Evolutionary conservation across 2,888 invertebrate species (phyloP).

Genomic region (Drosophila mettleri): DNA sequence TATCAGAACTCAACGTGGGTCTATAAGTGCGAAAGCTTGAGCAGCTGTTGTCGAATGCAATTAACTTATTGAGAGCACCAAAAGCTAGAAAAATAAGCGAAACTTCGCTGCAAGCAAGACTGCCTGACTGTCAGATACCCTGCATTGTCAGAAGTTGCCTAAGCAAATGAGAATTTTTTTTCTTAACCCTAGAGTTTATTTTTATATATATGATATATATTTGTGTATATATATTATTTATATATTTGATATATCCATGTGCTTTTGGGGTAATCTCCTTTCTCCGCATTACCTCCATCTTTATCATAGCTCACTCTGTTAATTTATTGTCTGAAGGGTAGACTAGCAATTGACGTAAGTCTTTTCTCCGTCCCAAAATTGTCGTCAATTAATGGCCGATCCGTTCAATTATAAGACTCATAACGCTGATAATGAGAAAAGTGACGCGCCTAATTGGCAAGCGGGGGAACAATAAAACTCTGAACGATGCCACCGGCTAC

Average conservation of each 20-base stretch:
- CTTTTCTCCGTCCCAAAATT: slow-evolving; percentile 23
- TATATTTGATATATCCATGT: no score
- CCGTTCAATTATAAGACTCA: slow-evolving; percentile 54
- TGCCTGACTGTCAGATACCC: neutral
- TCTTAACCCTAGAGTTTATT: no score
- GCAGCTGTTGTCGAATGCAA: slow-evolving; percentile 25
- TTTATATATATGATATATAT: no score
- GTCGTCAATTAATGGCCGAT: slow-evolving; percentile 58
- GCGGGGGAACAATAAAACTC: slow-evolving; percentile 57
- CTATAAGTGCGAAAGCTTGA: slow-evolving; percentile 7
- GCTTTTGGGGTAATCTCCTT: no score
- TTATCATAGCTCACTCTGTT: no score
- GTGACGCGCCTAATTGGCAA: slow-evolving; percentile 75
- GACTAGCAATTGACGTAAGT: neutral
- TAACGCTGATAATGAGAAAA: slow-evolving; percentile 71
- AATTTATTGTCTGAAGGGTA: neutral
- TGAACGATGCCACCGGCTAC: slow-evolving; percentile 66
- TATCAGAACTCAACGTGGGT: slow-evolving; percentile 35
- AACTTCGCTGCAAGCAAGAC: fast-evolving
- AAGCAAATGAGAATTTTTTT: no score
- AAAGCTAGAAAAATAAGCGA: slow-evolving; percentile 3
- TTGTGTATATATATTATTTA: no score
- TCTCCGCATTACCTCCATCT: neutral
- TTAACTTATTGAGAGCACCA: slow-evolving; percentile 11
- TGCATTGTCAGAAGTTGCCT: neutral